These are phyloP conservation scores for Apteryx mantelli DNA, from an alignment of 2,113 vertebrate species.

Conservation along the genomic window DNA sequence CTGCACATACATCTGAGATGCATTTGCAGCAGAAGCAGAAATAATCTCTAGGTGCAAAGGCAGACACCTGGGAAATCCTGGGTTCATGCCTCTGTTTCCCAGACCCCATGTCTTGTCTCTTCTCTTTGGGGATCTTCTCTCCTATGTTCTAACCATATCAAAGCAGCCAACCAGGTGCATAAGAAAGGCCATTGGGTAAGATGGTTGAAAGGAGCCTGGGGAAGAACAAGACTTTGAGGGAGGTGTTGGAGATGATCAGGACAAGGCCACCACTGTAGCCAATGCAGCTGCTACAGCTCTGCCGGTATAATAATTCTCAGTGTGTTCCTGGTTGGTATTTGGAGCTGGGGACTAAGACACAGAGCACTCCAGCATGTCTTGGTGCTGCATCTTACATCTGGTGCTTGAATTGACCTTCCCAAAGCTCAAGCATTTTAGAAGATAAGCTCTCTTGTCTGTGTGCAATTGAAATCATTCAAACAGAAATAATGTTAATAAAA, in stretches of 20 bases:
- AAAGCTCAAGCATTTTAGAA: neutral
- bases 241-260: neutral
- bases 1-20: neutral
- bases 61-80: neutral
- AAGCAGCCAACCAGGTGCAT: neutral
- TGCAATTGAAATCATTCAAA: neutral
- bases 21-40: constrained; percentile 4
- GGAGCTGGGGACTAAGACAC: neutral
- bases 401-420: neutral
- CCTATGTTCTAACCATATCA: neutral
- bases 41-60: neutral
- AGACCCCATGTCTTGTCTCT: neutral
- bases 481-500: neutral
- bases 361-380: accelerated
- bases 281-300: neutral
- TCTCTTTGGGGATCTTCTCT: neutral
- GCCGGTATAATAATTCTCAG: neutral
- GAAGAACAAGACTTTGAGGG: neutral
- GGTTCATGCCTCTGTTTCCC: neutral
- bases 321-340: neutral
- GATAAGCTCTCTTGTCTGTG: neutral
- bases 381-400: neutral
- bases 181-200: neutral
- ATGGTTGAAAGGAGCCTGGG: neutral
- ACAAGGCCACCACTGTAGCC: neutral